Evolutionary conservation across 2,888 invertebrate species (phyloP), one percentile per base, ranked within the genome.

Genomic region (Apomyelois bistriatella): DNA sequence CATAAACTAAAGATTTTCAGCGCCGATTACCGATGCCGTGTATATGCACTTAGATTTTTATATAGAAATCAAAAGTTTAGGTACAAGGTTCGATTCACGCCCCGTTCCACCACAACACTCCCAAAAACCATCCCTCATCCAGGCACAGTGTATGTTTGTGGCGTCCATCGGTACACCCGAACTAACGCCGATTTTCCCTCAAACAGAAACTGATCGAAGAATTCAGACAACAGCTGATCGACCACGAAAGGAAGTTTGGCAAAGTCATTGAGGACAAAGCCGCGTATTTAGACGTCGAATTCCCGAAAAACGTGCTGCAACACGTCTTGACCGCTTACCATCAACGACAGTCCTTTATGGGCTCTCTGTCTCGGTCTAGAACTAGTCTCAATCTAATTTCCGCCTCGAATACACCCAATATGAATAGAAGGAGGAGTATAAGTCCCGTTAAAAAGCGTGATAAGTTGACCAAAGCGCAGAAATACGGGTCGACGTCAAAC

Each of bases 291-390:
- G 82, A 85, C 61, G 82, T 65, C 0, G 85, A 89, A 0, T 90
- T 86, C 87, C 91, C 91, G 0, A 74, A 79, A 56, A 91, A 91
- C 60, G 90, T 88, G 0, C 61, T 91, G 0, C 89, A 88, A 10
- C 88, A 87, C 53, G 76, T 89, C 0, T 64, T 91, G 0, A 69
- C 70, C 53, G 75, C 80, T 0, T 82, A 87, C 65, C 82, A 90
- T 0, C 88, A 88, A 48, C 52, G 89, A 1, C 84, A 68, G 7
- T 82, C 86, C 8, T 91, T 93, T 63, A 88, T 93, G 7, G 92
- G 91, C 8, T 88, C 90, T 3, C 65, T 93, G 41, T 90, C 92
- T 0, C 74, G 93, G 0, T 93, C 93, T 0, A 80, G 92, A 12
- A 93, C 93, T 0, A 90, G 92, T 30, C 72, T 93, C 0, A 86